Conservation (phyloP, 2,113 vertebrate species). For the Oreochromis spilurus region DNA sequence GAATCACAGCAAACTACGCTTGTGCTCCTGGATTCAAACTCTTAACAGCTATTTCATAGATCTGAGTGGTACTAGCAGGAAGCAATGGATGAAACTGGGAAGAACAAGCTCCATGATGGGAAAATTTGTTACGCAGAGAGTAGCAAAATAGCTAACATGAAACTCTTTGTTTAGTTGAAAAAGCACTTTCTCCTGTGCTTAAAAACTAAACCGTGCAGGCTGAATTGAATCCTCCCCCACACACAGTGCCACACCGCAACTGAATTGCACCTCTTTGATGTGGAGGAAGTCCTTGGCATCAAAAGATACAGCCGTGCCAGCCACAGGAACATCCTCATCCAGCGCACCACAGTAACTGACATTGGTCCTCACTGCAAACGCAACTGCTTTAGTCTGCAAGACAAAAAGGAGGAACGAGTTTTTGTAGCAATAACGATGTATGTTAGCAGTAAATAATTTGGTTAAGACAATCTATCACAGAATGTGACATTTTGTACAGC, state of each 20-base stretch:
- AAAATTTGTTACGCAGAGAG: background rate
- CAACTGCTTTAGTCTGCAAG: constrained; percentile 87
- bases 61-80: background rate
- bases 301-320: constrained; percentile 92
- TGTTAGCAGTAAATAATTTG: background rate
- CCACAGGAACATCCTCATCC: constrained; percentile 95
- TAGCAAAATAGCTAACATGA: background rate
- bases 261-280: constrained; percentile 84
- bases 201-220: background rate
- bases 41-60: background rate
- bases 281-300: constrained; percentile 98
- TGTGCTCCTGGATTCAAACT: background rate
- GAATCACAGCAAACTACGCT: background rate
- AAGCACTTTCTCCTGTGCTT: background rate
- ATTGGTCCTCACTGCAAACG: constrained; percentile 95
- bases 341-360: constrained; percentile 94
- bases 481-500: background rate
- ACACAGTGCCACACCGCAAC: background rate
- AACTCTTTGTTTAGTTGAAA: background rate
- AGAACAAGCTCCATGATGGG: background rate
- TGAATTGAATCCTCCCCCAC: background rate
- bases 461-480: background rate
- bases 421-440: background rate
- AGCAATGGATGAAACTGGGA: background rate
- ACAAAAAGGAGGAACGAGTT: background rate